Evolutionary conservation across 2,888 invertebrate genomes (phyloP).

Genomic region (Pachymerium ferrugineum): DNA sequence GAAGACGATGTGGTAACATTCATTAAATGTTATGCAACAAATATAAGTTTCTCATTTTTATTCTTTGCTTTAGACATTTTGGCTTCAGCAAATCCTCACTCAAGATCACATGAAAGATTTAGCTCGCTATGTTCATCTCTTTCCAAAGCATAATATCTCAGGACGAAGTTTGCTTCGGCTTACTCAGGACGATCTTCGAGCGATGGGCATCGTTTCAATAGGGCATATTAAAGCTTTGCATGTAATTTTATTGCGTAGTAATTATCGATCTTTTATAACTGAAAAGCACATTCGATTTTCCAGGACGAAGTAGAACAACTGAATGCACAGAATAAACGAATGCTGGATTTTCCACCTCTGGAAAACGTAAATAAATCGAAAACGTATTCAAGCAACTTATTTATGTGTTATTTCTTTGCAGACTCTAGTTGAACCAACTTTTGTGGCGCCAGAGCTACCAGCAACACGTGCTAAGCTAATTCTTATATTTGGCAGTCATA

Average conservation of each 20-base stretch:
- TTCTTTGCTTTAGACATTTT: neutral
- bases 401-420: neutral
- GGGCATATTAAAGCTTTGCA: constrained; percentile 46
- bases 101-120: constrained; percentile 40
- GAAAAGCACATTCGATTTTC: constrained; percentile 35
- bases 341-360: constrained; percentile 47
- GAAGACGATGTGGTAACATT: constrained; percentile 47
- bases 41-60: constrained; percentile 22
- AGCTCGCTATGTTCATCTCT: constrained; percentile 45
- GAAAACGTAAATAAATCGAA: constrained; percentile 35
- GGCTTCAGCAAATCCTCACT: neutral
- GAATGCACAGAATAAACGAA: constrained; percentile 45
- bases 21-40: constrained; percentile 10
- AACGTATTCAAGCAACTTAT: neutral
- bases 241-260: constrained; percentile 42
- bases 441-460: neutral
- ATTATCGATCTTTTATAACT: neutral
- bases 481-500: constrained; percentile 46
- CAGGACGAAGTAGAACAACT: constrained; percentile 47
- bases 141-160: constrained; percentile 45
- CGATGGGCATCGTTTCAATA: constrained; percentile 45
- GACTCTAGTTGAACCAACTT: neutral
- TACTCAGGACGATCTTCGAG: constrained; percentile 43
- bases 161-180: constrained; percentile 45
- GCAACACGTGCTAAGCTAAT: constrained; percentile 40